A percentile compares a stretch with the other conserved stretches of the same genome.
Evolutionary conservation across 2,888 invertebrate genomes (phyloP).

Genomic region (Hypsopygia costalis): DNA sequence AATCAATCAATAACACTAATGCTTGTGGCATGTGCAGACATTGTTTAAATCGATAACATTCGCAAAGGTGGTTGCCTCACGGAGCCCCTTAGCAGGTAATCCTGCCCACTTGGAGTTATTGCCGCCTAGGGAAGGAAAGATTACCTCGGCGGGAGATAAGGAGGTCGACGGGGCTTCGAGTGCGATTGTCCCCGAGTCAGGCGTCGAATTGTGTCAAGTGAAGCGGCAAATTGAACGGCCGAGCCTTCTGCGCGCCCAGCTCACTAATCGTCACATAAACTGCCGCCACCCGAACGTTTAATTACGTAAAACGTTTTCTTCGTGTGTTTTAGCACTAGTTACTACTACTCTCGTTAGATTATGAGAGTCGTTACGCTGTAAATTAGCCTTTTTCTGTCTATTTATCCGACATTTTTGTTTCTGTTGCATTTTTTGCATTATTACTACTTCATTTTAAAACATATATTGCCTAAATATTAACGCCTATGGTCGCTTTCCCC

Average conservation of each 20-base stretch:
- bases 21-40: conserved; percentile 58
- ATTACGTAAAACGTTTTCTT: conserved; percentile 68
- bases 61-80: conserved; percentile 72
- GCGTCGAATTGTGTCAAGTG: conserved; percentile 81
- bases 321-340: conserved; percentile 20
- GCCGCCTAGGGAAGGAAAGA: conserved; percentile 80
- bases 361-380: neutral
- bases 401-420: too few relatives aligned
- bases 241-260: conserved; percentile 72
- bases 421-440: too few relatives aligned
- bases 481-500: too few relatives aligned
- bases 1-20: conserved; percentile 37
- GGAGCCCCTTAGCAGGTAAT: conserved; percentile 77
- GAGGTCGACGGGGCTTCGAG: conserved; percentile 78
- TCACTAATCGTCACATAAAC: conserved; percentile 79
- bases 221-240: conserved; percentile 81
- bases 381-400: neutral
- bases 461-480: too few relatives aligned
- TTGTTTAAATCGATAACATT: conserved; percentile 76
- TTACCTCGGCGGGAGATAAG: conserved; percentile 80
- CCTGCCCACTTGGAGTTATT: conserved; percentile 80
- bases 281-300: conserved; percentile 67
- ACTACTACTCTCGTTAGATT: conserved; percentile 8
- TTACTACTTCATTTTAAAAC: too few relatives aligned
- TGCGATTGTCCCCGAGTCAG: conserved; percentile 81